Base-by-base conservation (phyloP, 2,888 invertebrate genomes). In the Sesia apiformis region DNA sequence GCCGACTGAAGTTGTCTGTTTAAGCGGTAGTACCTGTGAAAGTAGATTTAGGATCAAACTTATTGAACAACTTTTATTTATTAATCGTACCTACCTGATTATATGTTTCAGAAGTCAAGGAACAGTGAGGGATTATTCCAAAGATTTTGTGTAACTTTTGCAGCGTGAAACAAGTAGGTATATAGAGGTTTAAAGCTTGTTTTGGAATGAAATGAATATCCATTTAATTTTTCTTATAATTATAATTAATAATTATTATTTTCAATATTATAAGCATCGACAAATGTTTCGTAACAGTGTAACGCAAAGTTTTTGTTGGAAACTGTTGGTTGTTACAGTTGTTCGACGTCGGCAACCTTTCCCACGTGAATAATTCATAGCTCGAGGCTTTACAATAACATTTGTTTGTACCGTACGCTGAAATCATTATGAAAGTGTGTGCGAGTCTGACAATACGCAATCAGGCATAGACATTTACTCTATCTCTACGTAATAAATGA, bases 341-440 rank as follows among this genome's bases (percentile, higher is more conserved):
- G 79, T 69, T 65, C 61, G 64, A 64, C 60, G 63, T 58, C 59
- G 59, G 70, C 63, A 73, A 69, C 69, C 57, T 72, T 75, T 80
- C 78, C 75, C 80, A 79, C 67, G 74, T 81, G 70, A 83, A 81
- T 81, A 64, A 83, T 81, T 82, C 78, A 82, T 77, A 64, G 69
- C 63, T 66, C 51, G 52, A 55, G 70, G 69, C 67, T 72, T 69
- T 63, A 67, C 67, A 74, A 76, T 71, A 76, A 74, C 67, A 71
- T 67, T 66, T 62, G 50, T 50, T 50, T 38, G 39, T 42, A 42
- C 42, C 7, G 42, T 50, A 46, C 52, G 7, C 23, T 55, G 55
- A 52, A 58, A 61, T 60, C n/a, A 61, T 58, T 56, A 7, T 53
- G 40, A 53, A 55, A 42, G 52, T 55, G 49, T 58, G 51, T 51